Evolutionary conservation across 2,113 vertebrate species (phyloP).

Genomic region (Spheniscus mendiculus): DNA sequence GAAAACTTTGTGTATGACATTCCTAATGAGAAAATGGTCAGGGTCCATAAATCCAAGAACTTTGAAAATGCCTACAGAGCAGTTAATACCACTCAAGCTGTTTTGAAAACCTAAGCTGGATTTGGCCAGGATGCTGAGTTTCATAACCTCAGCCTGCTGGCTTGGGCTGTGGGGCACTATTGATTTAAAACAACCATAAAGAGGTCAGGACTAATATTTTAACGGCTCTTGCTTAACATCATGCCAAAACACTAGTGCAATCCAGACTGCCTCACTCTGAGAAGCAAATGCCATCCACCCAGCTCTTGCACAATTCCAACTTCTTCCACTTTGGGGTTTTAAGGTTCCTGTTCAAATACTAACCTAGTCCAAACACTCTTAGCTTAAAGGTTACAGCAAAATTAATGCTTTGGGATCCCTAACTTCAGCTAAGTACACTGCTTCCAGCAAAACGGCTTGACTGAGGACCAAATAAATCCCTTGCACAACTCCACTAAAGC

Average conservation of each 20-base stretch:
- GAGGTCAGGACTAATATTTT: neutral
- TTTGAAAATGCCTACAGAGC: neutral
- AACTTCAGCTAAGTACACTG: neutral
- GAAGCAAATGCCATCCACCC: neutral
- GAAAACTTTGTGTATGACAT: neutral
- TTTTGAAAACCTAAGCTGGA: neutral
- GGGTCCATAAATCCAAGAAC: neutral
- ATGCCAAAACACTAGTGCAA: neutral
- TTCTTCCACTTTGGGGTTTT: neutral
- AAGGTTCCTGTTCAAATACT: neutral
- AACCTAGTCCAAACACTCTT: neutral
- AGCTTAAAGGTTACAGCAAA: neutral
- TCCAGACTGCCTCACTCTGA: neutral
- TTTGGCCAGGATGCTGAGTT: neutral
- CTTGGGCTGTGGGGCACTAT: neutral
- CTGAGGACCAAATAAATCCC: conserved; percentile 6
- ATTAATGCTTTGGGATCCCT: neutral
- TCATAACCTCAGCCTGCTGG: neutral
- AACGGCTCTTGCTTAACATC: neutral
- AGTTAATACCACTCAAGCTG: neutral
- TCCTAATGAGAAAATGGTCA: neutral
- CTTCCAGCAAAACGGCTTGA: neutral
- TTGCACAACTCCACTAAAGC: neutral
- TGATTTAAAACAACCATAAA: neutral
- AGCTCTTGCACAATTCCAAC: neutral